Evolutionary conservation across 53 echinoderm and acorn worm species (phyloP).

Genomic region (Arbacia lixula): DNA sequence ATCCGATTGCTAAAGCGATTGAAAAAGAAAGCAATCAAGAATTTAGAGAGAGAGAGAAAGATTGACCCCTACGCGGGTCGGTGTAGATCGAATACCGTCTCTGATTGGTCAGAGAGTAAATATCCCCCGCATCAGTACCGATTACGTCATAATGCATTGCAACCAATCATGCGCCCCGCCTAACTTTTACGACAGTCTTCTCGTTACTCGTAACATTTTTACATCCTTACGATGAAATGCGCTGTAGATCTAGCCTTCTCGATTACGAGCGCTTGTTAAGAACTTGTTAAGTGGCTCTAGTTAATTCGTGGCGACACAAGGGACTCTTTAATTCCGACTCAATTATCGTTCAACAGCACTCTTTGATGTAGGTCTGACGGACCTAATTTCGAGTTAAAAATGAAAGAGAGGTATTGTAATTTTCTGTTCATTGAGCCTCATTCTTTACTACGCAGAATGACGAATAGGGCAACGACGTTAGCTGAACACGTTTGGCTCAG

Average conservation of each 20-base stretch:
- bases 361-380: no score
- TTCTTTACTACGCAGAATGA: no score
- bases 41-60: background rate
- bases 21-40: slow-evolving; percentile 6
- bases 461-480: no score
- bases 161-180: slow-evolving; percentile 30
- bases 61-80: background rate
- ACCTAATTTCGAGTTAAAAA: no score
- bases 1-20: slow-evolving; percentile 45
- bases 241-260: background rate
- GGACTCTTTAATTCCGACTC: slow-evolving; percentile 1
- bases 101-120: slow-evolving; percentile 28
- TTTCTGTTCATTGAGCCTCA: no score
- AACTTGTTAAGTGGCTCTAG: slow-evolving; percentile 42
- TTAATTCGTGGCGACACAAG: slow-evolving; percentile 24
- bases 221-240: slow-evolving; percentile 11
- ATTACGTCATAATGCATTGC: slow-evolving; percentile 14
- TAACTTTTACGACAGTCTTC: slow-evolving; percentile 25
- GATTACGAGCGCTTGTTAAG: slow-evolving; percentile 35
- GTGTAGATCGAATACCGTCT: background rate
- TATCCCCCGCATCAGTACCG: no score
- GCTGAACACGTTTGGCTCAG: no score
- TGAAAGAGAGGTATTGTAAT: no score
- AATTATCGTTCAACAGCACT: no score
- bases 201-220: background rate